Base-by-base conservation (phyloP, 2,113 vertebrate genomes). In the Spea multiplicata region DNA sequence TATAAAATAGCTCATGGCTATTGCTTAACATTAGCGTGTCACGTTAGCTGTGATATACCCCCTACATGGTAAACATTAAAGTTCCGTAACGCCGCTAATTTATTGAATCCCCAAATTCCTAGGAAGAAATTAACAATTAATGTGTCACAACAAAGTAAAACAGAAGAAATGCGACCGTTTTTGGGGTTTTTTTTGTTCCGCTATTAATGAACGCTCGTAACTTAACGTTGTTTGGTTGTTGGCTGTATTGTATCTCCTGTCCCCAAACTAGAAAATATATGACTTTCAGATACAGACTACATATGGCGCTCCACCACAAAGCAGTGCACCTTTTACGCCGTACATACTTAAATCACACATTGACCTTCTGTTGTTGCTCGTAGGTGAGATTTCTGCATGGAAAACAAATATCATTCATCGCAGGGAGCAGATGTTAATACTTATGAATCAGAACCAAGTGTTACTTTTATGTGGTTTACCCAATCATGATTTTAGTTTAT, bases 301-400 rank as follows among this genome's bases (percentile, higher is more conserved):
- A n/a, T n/a, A n/a, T n/a, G n/a, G n/a, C n/a, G n/a, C n/a, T n/a
- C n/a, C n/a, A n/a, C n/a, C n/a, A n/a, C n/a, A n/a, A n/a, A n/a
- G n/a, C n/a, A n/a, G n/a, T n/a, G n/a, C n/a, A n/a, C n/a, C n/a
- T n/a, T n/a, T n/a, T n/a, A n/a, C n/a, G n/a, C n/a, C n/a, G n/a
- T n/a, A n/a, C 55, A 13, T 67, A n/a, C 46, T 44, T 74, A 68
- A 13, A 74, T 52, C 78, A 53, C 44, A 52, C 1, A 50, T 6
- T 70, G 78, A 30, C 66, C 48, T 48, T 70, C 78, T 75, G 66
- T 69, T 65, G 48, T 7, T 5, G 64, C 74, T 53, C n/a, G 48
- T 64, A 75, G 74, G 55, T 64, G 59, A 59, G 44, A 57, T 64
- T 17, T 50, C 49, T 16, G 30, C 14, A 44, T 5, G 9, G 55